Evolutionary conservation across 1,140 invertebrate genomes (phyloP).

Genomic region (Saccostrea echinata): DNA sequence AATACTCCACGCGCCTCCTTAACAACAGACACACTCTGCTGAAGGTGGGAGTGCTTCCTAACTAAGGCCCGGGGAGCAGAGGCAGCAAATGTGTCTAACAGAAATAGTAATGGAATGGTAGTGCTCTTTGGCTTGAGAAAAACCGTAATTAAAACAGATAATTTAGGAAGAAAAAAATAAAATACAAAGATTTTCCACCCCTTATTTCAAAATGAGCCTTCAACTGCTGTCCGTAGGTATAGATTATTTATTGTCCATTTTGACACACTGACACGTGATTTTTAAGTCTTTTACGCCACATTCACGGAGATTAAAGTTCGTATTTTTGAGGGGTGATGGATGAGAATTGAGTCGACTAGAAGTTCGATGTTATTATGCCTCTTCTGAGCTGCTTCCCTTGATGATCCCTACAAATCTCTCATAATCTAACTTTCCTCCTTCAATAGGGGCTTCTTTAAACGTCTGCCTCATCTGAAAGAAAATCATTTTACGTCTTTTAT

Average conservation of each 20-base stretch:
- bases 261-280: slow-evolving; percentile 35
- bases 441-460: slow-evolving; percentile 96
- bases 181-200: slow-evolving; percentile 10
- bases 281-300: slow-evolving; percentile 36
- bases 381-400: slow-evolving; percentile 77
- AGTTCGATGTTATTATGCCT: slow-evolving; percentile 49
- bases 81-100: slow-evolving; percentile 49
- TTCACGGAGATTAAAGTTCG: slow-evolving; percentile 39
- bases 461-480: slow-evolving; percentile 89
- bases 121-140: slow-evolving; percentile 61
- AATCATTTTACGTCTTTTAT: neutral
- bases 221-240: neutral
- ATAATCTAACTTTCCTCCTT: slow-evolving; percentile 96
- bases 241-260: slow-evolving; percentile 24
- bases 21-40: slow-evolving; percentile 48
- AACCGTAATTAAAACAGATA: slow-evolving; percentile 50
- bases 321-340: slow-evolving; percentile 37
- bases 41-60: slow-evolving; percentile 56
- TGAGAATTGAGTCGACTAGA: slow-evolving; percentile 44
- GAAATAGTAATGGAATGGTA: slow-evolving; percentile 59
- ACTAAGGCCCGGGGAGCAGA: slow-evolving; percentile 57
- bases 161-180: slow-evolving; percentile 9
- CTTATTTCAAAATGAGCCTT: slow-evolving; percentile 19
- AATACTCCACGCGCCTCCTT: slow-evolving; percentile 39
- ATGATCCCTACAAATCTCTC: slow-evolving; percentile 93